phyloP scores from a whole-genome alignment of 2,113 vertebrate genomes.

The Rhinolophus ferrumequinum region DNA sequence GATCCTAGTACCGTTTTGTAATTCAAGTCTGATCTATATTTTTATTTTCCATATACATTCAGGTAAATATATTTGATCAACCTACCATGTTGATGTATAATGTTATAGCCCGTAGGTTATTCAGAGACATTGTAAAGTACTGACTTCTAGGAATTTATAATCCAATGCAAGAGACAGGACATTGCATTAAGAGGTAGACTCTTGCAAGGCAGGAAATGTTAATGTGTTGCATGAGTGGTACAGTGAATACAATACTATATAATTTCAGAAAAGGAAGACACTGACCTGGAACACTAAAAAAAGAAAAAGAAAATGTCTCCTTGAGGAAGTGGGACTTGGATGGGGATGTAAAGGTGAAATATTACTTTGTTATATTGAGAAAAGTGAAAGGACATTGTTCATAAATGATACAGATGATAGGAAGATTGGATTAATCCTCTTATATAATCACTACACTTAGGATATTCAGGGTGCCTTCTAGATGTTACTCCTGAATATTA shows the following conservation, averaged over 20 bases:
- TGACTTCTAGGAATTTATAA: not conserved
- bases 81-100: not conserved
- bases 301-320: not conserved
- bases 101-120: not conserved
- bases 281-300: not conserved
- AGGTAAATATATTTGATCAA: not conserved
- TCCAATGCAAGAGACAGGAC: not conserved
- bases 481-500: not conserved
- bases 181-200: not conserved
- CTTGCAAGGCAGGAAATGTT: no score
- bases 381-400: not conserved
- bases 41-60: not conserved
- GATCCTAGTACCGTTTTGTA: not conserved
- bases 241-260: not conserved
- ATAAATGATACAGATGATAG: not conserved
- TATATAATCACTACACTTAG: not conserved
- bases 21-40: not conserved
- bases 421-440: not conserved
- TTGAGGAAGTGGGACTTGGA: not conserved
- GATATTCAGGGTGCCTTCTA: fast-evolving
- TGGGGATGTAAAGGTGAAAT: not conserved
- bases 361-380: not conserved
- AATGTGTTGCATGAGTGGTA: not conserved
- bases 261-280: not conserved
- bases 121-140: not conserved